A percentile compares a stretch with the other conserved stretches of the same genome.
These are phyloP conservation scores for Ancistrus triradiatus DNA, from an alignment of 2,113 vertebrate species.

Conservation along the genomic window DNA sequence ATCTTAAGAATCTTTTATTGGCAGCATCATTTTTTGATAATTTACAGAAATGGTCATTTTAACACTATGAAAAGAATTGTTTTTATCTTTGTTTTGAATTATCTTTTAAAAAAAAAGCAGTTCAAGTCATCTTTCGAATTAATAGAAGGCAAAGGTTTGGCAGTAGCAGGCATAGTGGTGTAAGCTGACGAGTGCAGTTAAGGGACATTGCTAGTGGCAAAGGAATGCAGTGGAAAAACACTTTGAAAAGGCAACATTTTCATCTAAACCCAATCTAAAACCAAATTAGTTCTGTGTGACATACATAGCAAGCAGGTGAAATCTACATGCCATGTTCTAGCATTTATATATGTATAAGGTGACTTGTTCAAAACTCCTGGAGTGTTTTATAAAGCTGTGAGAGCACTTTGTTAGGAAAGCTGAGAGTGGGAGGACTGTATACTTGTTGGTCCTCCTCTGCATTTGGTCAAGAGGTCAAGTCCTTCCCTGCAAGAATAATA, in stretches of 20 bases:
- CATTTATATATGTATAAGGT: background rate
- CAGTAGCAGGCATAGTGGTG: conserved; percentile 83
- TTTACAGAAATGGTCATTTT: conserved; percentile 56
- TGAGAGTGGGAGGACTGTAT: conserved; percentile 15
- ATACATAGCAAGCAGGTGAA: too few species aligned
- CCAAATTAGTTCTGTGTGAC: too few species aligned
- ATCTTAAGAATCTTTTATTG: conserved; percentile 35
- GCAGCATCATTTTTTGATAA: conserved; percentile 59
- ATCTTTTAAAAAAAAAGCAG: conserved; percentile 68
- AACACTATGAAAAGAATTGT: conserved; percentile 33
- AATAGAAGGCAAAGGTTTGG: conserved; percentile 61
- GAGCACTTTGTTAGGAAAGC: conserved; percentile 15
- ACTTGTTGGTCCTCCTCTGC: background rate
- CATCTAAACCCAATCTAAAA: too few species aligned
- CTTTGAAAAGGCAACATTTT: too few species aligned
- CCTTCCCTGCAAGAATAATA: conserved; percentile 18
- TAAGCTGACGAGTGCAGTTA: conserved; percentile 71
- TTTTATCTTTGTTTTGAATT: conserved; percentile 47
- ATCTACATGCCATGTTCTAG: background rate
- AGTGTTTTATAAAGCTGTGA: conserved; percentile 42
- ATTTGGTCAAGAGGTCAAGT: conserved; percentile 19
- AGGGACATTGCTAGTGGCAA: conserved; percentile 59
- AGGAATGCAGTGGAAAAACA: conserved; percentile 33
- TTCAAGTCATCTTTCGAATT: conserved; percentile 76
- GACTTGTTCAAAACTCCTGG: conserved; percentile 3